Conservation (phyloP, 2,888 invertebrate species). For the Dolomedes plantarius region DNA sequence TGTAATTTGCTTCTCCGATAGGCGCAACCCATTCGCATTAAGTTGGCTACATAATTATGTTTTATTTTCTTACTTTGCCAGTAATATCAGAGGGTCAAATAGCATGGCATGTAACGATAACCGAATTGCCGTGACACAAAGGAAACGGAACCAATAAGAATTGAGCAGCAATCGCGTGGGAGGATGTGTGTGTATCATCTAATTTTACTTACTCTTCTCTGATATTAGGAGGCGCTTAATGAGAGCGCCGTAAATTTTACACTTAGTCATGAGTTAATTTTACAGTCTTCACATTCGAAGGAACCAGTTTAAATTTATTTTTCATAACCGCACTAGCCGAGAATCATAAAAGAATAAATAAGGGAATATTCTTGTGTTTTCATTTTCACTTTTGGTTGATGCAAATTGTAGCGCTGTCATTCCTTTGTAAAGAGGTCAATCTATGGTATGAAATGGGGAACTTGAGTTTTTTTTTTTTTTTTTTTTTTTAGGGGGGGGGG, state of each 20-base stretch:
- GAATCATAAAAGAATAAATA: no score
- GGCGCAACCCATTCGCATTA: conserved; percentile 59
- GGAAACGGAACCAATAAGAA: conserved; percentile 55
- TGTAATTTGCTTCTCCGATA: conserved; percentile 50
- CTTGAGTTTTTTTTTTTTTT: no score
- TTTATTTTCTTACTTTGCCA: conserved; percentile 53
- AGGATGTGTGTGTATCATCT: conserved; percentile 35
- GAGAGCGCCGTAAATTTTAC: conserved; percentile 26
- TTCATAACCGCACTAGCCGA: no score
- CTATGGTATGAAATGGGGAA: no score
- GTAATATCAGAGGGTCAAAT: conserved; percentile 25
- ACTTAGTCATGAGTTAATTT: conserved; percentile 12
- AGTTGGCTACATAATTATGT: conserved; percentile 58
- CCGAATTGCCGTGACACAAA: conserved; percentile 32
- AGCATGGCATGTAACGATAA: conserved; percentile 33
- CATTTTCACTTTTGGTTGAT: no score
- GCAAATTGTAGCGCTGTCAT: no score
- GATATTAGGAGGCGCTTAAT: conserved; percentile 20
- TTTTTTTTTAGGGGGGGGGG: no score
- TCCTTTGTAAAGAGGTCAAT: no score
- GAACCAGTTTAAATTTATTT: no score
- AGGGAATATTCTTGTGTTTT: no score
- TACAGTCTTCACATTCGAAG: no score
- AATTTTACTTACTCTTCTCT: background rate
- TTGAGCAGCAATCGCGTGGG: conserved; percentile 37